Percentiles rank a stretch among this genome's conserved stretches.
These are phyloP conservation scores for Rhodeus uyekii DNA, from an alignment of 2,797 vertebrate species.

Conservation along the genomic window DNA sequence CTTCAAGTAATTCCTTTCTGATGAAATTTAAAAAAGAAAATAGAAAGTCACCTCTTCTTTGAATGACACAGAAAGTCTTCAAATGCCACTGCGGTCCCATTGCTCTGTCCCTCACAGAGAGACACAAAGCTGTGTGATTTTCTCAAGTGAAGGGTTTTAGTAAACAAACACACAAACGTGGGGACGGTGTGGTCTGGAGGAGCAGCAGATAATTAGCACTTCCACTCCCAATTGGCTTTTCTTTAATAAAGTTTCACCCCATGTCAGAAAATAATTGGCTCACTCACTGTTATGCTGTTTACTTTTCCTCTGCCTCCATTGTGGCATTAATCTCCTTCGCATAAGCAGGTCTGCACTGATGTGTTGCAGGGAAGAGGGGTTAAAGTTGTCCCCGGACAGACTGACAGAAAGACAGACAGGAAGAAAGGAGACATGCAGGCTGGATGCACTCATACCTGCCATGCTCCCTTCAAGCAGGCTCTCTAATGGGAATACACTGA, in stretches of 20 bases:
- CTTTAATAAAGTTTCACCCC: constrained; percentile 55
- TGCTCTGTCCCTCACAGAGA: background rate
- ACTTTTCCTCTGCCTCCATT: constrained; percentile 35
- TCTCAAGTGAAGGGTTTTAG: constrained; percentile 45
- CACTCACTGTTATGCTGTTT: constrained; percentile 48
- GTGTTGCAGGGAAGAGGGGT: constrained; percentile 22
- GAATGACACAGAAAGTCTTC: background rate
- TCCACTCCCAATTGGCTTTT: constrained; percentile 32
- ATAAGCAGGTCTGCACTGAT: constrained; percentile 34
- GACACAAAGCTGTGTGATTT: constrained; percentile 14
- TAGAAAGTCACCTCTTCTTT: background rate
- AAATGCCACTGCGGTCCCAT: background rate
- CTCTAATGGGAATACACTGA: constrained; percentile 59
- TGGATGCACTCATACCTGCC: constrained; percentile 56
- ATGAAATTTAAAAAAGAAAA: background rate
- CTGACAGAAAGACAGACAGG: constrained; percentile 32
- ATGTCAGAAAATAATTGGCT: constrained; percentile 58
- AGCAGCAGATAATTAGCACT: constrained; percentile 54
- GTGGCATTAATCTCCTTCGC: background rate
- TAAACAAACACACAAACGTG: constrained; percentile 53
- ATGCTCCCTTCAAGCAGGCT: constrained; percentile 54
- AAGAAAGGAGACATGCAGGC: constrained; percentile 41
- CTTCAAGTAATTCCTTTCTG: background rate
- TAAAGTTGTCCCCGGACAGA: constrained; percentile 35
- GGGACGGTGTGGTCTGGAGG: constrained; percentile 37